Base-by-base conservation (phyloP, 2,888 invertebrate genomes). In the Hipparchia sbordonii region DNA sequence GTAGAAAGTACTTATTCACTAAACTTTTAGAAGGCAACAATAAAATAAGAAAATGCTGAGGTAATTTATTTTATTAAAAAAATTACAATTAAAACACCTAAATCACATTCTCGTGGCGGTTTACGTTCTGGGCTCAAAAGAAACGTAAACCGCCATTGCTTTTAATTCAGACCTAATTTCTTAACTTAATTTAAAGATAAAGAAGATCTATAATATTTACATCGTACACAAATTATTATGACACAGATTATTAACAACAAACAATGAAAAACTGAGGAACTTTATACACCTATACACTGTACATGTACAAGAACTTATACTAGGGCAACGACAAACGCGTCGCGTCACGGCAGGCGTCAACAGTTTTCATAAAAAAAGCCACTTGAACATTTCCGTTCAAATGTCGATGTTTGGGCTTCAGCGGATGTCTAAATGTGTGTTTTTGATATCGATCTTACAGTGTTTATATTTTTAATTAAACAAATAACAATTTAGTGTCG, bases 71-170 rank as follows among this genome's bases (percentile, higher is more conserved):
- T 89, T 83, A 84, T 82, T 85, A 78, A 79, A 84, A 88, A 87
- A 68, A 86, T 81, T 74, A 76, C 72, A 76, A 67, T 72, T 63
- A 71, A 67, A 62, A 71, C 62, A 69, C 71, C 54, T 74, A 76
- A 72, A 70, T 72, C 70, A 74, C 70, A 76, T 72, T 61, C 67
- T 72, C 70, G 51, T 13, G 69, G 81, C 82, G 85, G 85, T 84
- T 79, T 86, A 88, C 91, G 91, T 90, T 92, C 89, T 86, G 92
- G 92, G 92, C 92, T 93, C 92, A 90, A 67, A 81, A 5, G 89
- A 92, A 93, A 93, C 92, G 91, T 88, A 87, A 75, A 87, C 84
- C 82, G 84, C 84, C 83, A 82, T 84, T 85, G 83, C 84, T 79
- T 75, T 1, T 23, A 23, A 2, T 51, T 33, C 65, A 65, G 51